Evolutionary conservation across 1,140 invertebrate species (phyloP).

Genomic region (Choristoneura fumiferana): DNA sequence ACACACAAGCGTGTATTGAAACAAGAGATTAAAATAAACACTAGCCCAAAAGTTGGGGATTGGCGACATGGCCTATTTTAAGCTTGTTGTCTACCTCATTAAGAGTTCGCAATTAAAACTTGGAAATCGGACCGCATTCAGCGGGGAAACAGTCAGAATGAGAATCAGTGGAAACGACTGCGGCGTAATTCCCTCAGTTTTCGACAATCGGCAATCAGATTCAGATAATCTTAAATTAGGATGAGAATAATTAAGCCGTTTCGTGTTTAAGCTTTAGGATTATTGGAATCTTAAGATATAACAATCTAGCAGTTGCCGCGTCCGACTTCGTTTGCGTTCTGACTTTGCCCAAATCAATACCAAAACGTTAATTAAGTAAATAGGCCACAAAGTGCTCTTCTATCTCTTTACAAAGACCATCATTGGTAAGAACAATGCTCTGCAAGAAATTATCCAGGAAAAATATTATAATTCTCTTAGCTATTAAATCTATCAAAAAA

Average conservation of each 20-base stretch:
- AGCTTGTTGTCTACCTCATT: conserved; percentile 41
- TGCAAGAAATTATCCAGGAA: too few species aligned
- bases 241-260: neutral
- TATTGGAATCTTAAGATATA: too few species aligned
- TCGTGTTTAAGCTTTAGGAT: neutral
- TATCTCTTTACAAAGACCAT: too few species aligned
- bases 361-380: too few species aligned
- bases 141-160: conserved; percentile 35
- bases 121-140: conserved; percentile 36
- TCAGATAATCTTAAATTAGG: conserved; percentile 14
- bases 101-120: conserved; percentile 58
- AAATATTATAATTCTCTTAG: too few species aligned
- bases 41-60: conserved; percentile 20
- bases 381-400: too few species aligned
- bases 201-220: conserved; percentile 13
- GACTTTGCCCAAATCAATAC: too few species aligned
- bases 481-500: too few species aligned
- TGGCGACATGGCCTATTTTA: conserved; percentile 29
- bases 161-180: conserved; percentile 32
- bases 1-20: too few species aligned
- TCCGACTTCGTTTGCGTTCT: too few species aligned
- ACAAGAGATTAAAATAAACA: conserved; percentile 1
- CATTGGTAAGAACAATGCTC: too few species aligned
- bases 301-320: too few species aligned
- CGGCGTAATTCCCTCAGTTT: conserved; percentile 22